Evolutionary conservation across 2,888 invertebrate species (phyloP).

Genomic region (Hecatera dysodea): DNA sequence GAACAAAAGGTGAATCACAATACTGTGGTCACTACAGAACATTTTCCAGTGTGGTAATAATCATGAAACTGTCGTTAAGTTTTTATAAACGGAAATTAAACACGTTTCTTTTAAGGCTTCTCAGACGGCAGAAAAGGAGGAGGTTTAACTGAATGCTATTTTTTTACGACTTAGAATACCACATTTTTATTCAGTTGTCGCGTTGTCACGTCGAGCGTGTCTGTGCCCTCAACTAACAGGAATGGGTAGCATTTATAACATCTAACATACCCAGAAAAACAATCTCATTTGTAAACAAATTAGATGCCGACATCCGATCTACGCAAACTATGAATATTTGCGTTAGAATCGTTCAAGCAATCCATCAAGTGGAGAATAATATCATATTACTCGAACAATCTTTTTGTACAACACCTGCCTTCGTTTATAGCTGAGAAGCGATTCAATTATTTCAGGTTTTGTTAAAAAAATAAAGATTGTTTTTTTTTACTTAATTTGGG

Average conservation of each 20-base stretch:
- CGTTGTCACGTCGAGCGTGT: neutral
- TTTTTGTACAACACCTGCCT: neutral
- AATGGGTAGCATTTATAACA: neutral
- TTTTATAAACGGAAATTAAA: slow-evolving; percentile 29
- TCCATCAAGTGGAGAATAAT: slow-evolving; percentile 20
- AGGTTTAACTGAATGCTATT: neutral
- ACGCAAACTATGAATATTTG: slow-evolving; percentile 22
- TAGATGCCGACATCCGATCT: slow-evolving; percentile 27
- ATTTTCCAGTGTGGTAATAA: neutral
- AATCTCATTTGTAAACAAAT: slow-evolving; percentile 31
- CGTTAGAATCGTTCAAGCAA: slow-evolving; percentile 6
- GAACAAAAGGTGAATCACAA: slow-evolving; percentile 20
- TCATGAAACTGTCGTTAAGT: neutral
- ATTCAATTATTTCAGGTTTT: neutral
- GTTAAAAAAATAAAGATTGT: too few species aligned
- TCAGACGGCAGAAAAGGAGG: neutral
- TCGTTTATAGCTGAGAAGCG: neutral
- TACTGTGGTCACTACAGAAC: neutral
- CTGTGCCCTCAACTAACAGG: neutral
- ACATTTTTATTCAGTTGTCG: neutral
- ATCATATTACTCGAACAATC: slow-evolving; percentile 14
- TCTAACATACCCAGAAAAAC: too few species aligned
- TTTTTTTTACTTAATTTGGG: neutral
- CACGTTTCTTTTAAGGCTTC: neutral
- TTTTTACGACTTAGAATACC: neutral